These are phyloP conservation scores for Junonia oenone DNA, from an alignment of 2,888 invertebrate genomes.

Conservation along the genomic window DNA sequence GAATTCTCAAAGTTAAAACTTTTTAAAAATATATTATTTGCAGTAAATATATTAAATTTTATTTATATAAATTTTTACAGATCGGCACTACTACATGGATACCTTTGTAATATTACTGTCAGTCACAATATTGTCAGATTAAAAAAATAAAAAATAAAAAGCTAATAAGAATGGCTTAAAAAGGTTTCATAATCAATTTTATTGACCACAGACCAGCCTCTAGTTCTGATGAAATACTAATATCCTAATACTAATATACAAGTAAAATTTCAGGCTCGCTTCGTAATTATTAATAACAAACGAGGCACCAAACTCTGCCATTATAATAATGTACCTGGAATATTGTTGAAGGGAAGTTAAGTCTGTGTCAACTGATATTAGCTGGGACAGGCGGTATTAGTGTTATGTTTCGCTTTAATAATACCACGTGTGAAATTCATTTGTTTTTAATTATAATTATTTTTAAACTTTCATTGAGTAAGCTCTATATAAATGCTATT, in stretches of 20 bases:
- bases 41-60: too few relatives aligned
- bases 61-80: too few relatives aligned
- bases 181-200: neutral
- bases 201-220: too few relatives aligned
- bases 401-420: neutral
- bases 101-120: too few relatives aligned
- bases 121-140: too few relatives aligned
- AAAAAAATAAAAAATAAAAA: too few relatives aligned
- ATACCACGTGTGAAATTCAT: neutral
- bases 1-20: too few relatives aligned
- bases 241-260: neutral
- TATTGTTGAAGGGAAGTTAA: slow-evolving; percentile 11
- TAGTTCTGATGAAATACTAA: too few relatives aligned
- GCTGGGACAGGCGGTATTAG: neutral
- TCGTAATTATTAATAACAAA: slow-evolving; percentile 9
- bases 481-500: too few relatives aligned
- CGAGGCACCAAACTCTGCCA: slow-evolving; percentile 20
- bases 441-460: neutral
- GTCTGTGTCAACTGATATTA: slow-evolving; percentile 13
- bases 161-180: neutral
- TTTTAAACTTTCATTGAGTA: neutral
- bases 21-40: too few relatives aligned
- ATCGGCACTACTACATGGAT: too few relatives aligned
- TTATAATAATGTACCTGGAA: slow-evolving; percentile 25
- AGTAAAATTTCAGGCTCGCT: neutral